Evolutionary conservation across 2,797 vertebrate species (phyloP), one percentile per base, ranked within the genome.

Genomic region (Phalloptychus januarius): DNA sequence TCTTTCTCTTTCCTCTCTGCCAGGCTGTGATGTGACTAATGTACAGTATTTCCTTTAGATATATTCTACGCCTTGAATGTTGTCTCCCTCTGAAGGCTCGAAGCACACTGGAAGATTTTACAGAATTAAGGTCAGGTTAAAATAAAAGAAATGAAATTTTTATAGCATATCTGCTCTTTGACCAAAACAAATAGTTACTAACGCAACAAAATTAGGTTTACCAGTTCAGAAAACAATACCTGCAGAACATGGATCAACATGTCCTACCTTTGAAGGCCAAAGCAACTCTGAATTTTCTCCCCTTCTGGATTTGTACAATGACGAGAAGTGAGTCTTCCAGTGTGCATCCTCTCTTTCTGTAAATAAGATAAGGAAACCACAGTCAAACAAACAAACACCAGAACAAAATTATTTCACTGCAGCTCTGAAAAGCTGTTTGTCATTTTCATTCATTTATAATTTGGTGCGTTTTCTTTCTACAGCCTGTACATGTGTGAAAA

Each of bases 41-140:
- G 93, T 96, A 95, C 94, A 95, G 94, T 93, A 83, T 90, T 91
- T 95, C 87, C 93, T 95, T 94, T 93, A 92, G 89, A 93, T 94
- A 87, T 94, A 92, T 91, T 88, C 88, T 91, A 78, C 33, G 88
- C 93, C 93, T 94, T 96, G 93, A 95, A 95, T 95, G 94, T 95
- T 86, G 88, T 93, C 92, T 94, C 92, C 93, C 89, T 90, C 87
- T 85, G 76, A 86, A 74, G 85, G 88, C 75, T 84, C 84, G 86
- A 88, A 83, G 89, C 88, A 91, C 88, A 84, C 89, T 87, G 77
- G 36, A 79, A 83, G 84, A 87, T 77, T 72, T 72, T 13, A 52
- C 46, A 38, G 4, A 23, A 33, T 36, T 38, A 36, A 52, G 38
- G 25, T 18, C 67, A 7, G 12, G 12, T 44, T 25, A 42, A 44